Evolutionary conservation across 2,797 vertebrate genomes (phyloP), one percentile per base, ranked within the genome.

Genomic region (Pipistrellus kuhlii): DNA sequence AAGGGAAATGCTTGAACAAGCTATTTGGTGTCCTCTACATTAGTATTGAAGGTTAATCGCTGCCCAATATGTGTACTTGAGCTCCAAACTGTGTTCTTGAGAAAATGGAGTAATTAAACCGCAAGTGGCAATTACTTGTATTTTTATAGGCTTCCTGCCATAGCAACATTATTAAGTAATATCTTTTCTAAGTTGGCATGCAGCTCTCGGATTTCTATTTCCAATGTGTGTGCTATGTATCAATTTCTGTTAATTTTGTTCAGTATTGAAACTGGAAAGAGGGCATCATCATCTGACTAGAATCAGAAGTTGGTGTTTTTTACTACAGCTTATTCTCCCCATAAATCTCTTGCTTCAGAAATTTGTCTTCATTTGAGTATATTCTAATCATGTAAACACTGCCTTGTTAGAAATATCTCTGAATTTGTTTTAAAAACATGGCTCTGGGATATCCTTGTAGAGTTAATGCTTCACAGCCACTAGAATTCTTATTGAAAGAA

Each of bases 41-140:
- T 95, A 71, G 90, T 92, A n/a, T 1, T 96, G 97, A 96, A 97
- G 96, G 95, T 96, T 96, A 97, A 97, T 94, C 51, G 1, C 88
- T 89, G 76, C 21, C 89, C 76, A 97, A 7, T 94, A 86, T 88
- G 92, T 93, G 85, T 94, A 95, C 85, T 96, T 94, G 95, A 93
- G 76, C 93, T 97, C 81, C 93, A 95, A 75, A 97, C 91, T 88
- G 68, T 64, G 80, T 35, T 78, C 95, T 81, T 86, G 75, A 91
- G 91, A 84, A 97, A 94, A 93, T 18, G 46, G 75, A 97, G 86
- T 88, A 95, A 95, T 91, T 85, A 92, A 75, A 88, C 86, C 93
- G 93, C 91, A 90, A 95, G 75, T n/a, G 71, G 78, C 86, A 97
- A 92, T 92, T 96, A 55, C 75, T 96, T 92, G 41, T 85, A 55